Evolutionary conservation across 2,113 vertebrate genomes (phyloP), one percentile per base, ranked within the genome.

Genomic region (Nibea albiflora): DNA sequence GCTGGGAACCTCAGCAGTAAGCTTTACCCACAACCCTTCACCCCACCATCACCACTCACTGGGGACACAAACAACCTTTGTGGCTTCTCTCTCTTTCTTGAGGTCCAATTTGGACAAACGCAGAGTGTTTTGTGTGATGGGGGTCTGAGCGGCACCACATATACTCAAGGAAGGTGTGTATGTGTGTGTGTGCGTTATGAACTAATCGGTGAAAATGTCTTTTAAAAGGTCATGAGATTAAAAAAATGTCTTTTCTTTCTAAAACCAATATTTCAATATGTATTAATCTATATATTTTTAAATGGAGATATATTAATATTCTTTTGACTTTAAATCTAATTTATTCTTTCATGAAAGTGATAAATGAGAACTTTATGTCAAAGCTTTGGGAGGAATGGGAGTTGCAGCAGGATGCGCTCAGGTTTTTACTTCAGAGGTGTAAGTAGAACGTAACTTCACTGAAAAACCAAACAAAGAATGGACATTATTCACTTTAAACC

Each of bases 21-120:
- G 88, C 78, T 66, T 82, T 94, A 77, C 92, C 92, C 91, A 92
- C 87, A 92, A 90, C 85, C 92, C 90, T 85, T 89, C 87, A 88
- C 89, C 89, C 77, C 81, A 31, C 61, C 80, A 5, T 15, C 77
- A 22, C 76, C n/a, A 50, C 89, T 78, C 75, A 17, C 78, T 60
- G 54, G 56, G 56, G 72, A 83, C 28, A 91, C 90, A 90, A 91
- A 88, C 88, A 91, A 87, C 84, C 88, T 90, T 90, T 93, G 85
- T 93, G 75, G 76, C 56, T 80, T 49, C 60, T 31, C 70, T 62
- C 68, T 50, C 68, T 64, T 56, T 53, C 15, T 1, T 57, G 67
- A 80, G 65, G 81, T 78, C 69, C 83, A 85, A 67, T 76, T 75
- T 74, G 44, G 78, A 76, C 53, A 78, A 86, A 84, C 67, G 72